phyloP scores from a whole-genome alignment of 1,140 invertebrate species.

The Drosophila nebulosa region DNA sequence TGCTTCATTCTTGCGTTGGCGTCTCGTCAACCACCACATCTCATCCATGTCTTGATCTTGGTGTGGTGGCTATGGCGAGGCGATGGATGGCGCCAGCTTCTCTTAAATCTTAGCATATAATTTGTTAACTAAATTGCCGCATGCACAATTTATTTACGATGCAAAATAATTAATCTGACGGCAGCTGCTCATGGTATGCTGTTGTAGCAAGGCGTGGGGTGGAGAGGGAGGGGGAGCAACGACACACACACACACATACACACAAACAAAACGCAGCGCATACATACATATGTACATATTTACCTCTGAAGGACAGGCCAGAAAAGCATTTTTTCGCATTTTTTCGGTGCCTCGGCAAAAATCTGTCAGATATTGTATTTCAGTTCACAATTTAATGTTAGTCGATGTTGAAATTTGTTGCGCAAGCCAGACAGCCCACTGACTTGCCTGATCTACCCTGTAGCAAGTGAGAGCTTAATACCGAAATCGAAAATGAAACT shows the following conservation, averaged over 20 bases:
- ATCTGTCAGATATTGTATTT: slow-evolving; percentile 21
- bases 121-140: slow-evolving; percentile 56
- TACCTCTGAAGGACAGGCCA: slow-evolving; percentile 46
- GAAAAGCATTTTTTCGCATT: slow-evolving; percentile 12
- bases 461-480: neutral
- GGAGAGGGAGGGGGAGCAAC: neutral
- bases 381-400: neutral
- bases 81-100: slow-evolving; percentile 39
- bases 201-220: neutral
- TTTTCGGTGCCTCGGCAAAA: neutral
- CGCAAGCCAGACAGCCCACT: neutral
- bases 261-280: neutral
- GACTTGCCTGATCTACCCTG: neutral
- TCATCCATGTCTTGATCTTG: neutral
- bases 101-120: slow-evolving; percentile 47
- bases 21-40: neutral
- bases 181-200: slow-evolving; percentile 1
- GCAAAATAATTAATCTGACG: slow-evolving; percentile 51
- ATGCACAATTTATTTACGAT: slow-evolving; percentile 52
- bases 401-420: neutral
- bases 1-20: neutral
- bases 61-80: neutral
- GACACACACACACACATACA: neutral
- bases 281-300: neutral
- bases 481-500: no score